phyloP scores from a whole-genome alignment of 2,888 invertebrate species.

The Helicoverpa assulta region DNA sequence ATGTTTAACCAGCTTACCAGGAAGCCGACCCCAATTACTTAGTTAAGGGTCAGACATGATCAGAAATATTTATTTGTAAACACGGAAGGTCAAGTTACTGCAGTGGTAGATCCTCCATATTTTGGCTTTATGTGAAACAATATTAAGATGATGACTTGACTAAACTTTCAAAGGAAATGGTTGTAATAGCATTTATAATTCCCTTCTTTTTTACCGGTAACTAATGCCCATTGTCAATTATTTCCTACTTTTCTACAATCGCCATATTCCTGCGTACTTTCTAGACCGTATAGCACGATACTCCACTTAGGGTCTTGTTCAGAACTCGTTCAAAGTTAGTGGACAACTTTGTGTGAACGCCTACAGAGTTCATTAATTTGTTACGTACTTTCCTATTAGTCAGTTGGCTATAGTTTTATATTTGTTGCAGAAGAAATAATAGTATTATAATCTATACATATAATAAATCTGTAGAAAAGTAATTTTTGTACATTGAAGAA shows the following conservation, averaged over 20 bases:
- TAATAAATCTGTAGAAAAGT: too few relatives aligned
- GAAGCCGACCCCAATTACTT: too few relatives aligned
- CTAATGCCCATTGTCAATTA: background rate
- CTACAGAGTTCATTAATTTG: constrained; percentile 7
- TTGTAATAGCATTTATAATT: background rate
- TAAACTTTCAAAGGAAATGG: too few relatives aligned
- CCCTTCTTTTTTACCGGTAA: background rate
- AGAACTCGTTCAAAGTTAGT: constrained; percentile 13
- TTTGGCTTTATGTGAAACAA: too few relatives aligned
- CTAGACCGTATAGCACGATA: constrained; percentile 28
- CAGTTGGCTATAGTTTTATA: background rate
- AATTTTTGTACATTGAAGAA: too few relatives aligned
- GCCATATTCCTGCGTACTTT: constrained; percentile 38
- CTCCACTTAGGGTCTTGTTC: constrained; percentile 32
- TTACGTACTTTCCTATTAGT: background rate
- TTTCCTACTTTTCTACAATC: constrained; percentile 37
- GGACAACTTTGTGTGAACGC: constrained; percentile 12
- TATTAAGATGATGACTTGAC: too few relatives aligned
- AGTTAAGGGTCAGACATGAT: too few relatives aligned
- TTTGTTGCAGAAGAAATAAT: background rate
- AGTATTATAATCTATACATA: too few relatives aligned
- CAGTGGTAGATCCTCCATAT: too few relatives aligned
- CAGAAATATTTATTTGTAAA: too few relatives aligned
- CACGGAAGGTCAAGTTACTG: too few relatives aligned
- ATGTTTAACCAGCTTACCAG: too few relatives aligned